phyloP scores from a whole-genome alignment of 2,888 invertebrate genomes.

The Micoletzkya japonica region DNA sequence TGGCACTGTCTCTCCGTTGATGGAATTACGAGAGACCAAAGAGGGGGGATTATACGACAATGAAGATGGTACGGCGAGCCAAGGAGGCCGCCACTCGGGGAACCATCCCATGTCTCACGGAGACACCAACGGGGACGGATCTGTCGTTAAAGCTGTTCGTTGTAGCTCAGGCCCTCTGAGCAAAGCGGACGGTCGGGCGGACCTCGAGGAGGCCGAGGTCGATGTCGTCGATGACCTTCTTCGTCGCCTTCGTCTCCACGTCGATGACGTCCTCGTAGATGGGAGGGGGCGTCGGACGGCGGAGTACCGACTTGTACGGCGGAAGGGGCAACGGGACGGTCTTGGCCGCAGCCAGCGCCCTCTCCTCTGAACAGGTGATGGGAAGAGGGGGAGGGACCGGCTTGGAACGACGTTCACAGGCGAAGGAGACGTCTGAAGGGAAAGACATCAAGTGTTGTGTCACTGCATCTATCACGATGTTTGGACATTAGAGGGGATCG shows the following conservation, averaged over 20 bases:
- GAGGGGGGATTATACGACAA: neutral
- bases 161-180: conserved; percentile 24
- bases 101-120: neutral
- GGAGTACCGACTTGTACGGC: conserved; percentile 22
- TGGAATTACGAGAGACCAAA: too few species aligned
- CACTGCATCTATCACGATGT: too few species aligned
- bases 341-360: conserved; percentile 2
- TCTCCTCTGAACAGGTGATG: neutral
- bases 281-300: conserved; percentile 18
- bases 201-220: neutral
- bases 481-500: too few species aligned
- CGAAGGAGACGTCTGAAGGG: conserved; percentile 17
- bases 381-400: conserved; percentile 7
- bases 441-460: too few species aligned
- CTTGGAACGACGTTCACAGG: conserved; percentile 4
- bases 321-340: conserved; percentile 16
- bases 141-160: neutral
- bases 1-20: too few species aligned
- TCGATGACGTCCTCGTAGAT: conserved; percentile 19
- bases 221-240: neutral
- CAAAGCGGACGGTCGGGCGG: conserved; percentile 20
- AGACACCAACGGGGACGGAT: neutral
- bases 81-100: neutral
- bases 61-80: neutral
- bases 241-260: conserved; percentile 21